These are phyloP conservation scores for Sarotherodon lohbergeri DNA, from an alignment of 2,113 vertebrate species.

Conservation along the genomic window DNA sequence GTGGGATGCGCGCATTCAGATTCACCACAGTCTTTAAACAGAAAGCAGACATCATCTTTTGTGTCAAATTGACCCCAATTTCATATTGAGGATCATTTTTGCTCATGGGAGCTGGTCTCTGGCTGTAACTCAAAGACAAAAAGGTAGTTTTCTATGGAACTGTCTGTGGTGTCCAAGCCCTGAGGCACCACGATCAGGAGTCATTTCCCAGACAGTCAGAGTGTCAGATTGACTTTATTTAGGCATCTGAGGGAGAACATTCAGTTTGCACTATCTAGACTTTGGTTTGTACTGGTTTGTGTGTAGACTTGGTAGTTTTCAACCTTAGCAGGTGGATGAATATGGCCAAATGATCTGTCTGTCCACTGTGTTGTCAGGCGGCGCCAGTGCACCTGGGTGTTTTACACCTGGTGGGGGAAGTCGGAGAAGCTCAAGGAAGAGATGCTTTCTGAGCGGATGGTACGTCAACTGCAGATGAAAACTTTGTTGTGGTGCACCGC, in stretches of 20 bases:
- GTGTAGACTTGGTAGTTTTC: not conserved
- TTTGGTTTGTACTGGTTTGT: not conserved
- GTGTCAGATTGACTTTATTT: not conserved
- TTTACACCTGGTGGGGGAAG: conserved; percentile 77
- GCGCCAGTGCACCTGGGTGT: conserved; percentile 60
- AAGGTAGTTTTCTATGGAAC: not conserved
- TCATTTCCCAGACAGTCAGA: not conserved
- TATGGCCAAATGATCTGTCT: not conserved
- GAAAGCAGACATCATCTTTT: not conserved
- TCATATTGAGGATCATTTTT: not conserved
- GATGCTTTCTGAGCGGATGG: conserved; percentile 73
- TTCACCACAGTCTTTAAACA: not conserved
- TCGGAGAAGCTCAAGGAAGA: conserved; percentile 64
- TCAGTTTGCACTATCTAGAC: not conserved
- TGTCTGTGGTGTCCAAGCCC: not conserved
- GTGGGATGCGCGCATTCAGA: not conserved
- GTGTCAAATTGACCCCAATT: not conserved
- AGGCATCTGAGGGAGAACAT: not conserved
- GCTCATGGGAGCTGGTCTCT: not conserved
- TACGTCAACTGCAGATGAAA: conserved; percentile 37
- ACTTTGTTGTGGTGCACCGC: not conserved
- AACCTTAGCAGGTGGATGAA: not conserved
- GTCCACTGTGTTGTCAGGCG: conserved; percentile 30
- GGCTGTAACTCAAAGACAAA: too few relatives aligned
- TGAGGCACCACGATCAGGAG: not conserved